Conservation (phyloP, 2,113 vertebrate species). For the Elgaria multicarinata region DNA sequence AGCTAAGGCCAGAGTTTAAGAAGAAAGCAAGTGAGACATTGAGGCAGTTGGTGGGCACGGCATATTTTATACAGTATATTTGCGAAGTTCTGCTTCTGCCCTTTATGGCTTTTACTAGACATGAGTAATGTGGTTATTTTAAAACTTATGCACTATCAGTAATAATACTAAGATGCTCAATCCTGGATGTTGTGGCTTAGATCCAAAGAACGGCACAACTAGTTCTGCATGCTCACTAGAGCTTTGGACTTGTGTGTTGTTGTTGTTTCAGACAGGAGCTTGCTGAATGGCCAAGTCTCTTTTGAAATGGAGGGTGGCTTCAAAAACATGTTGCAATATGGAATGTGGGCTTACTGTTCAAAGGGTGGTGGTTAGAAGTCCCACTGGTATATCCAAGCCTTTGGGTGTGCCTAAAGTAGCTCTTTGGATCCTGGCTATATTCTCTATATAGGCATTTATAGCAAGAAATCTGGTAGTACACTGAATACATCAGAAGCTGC, state of each 20-base stretch:
- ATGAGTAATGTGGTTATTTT: not conserved
- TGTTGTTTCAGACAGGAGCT: not conserved
- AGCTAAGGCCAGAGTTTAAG: slow-evolving; percentile 5
- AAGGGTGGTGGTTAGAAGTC: not conserved
- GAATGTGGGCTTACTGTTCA: not conserved
- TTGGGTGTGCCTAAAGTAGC: not conserved
- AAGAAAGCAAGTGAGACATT: not conserved
- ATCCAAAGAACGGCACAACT: not conserved
- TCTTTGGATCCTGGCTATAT: no score
- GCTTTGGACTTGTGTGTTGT: slow-evolving; percentile 1
- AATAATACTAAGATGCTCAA: slow-evolving; percentile 26
- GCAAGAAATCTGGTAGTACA: not conserved
- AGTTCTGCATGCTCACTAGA: not conserved
- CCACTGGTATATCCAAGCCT: not conserved
- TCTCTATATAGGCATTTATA: not conserved
- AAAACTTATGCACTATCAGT: not conserved
- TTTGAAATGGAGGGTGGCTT: not conserved
- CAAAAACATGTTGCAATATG: not conserved
- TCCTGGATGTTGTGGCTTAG: not conserved
- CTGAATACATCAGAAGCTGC: not conserved
- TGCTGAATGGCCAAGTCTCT: not conserved
- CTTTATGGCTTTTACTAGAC: not conserved
- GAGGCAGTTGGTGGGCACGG: not conserved
- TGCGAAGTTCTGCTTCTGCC: not conserved
- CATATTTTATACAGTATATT: fast-evolving